A percentile compares a stretch with the other conserved stretches of the same genome.
phyloP scores from a whole-genome alignment of 2,888 invertebrate species.

The Uropetala carovei region DNA sequence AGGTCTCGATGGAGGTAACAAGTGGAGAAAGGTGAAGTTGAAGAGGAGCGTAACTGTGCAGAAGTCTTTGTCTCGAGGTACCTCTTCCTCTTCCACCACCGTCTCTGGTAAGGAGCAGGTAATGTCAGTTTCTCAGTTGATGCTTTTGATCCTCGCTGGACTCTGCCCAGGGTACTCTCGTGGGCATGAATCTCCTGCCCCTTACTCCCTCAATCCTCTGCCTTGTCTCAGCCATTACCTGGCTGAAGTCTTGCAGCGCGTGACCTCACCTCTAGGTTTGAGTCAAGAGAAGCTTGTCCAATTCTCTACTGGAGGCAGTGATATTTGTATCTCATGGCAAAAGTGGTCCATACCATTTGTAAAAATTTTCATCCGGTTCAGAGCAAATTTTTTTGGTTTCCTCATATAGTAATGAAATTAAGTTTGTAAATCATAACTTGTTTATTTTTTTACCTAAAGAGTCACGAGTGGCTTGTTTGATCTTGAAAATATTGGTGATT shows the following conservation, averaged over 20 bases:
- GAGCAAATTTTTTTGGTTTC: background rate
- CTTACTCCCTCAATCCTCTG: slow-evolving; percentile 53
- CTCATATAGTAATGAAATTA: background rate
- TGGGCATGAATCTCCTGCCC: slow-evolving; percentile 43
- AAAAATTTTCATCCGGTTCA: background rate
- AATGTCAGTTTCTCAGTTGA: slow-evolving; percentile 64
- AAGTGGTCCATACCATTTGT: background rate
- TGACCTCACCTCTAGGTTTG: slow-evolving; percentile 34
- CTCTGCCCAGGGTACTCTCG: slow-evolving; percentile 36
- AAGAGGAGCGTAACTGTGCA: slow-evolving; percentile 57
- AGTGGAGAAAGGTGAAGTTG: slow-evolving; percentile 48
- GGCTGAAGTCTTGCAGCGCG: slow-evolving; percentile 14
- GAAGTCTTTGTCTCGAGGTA: slow-evolving; percentile 59
- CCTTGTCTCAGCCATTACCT: slow-evolving; percentile 33
- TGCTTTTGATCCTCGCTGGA: slow-evolving; percentile 63
- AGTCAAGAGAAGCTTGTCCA: slow-evolving; percentile 37
- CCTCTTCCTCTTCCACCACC: slow-evolving; percentile 42
- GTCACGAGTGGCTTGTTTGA: background rate
- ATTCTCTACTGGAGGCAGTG: slow-evolving; percentile 30
- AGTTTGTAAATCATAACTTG: background rate
- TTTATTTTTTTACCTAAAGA: background rate
- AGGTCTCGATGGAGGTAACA: slow-evolving; percentile 31
- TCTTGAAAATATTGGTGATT: background rate
- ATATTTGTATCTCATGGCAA: background rate
- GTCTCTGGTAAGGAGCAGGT: slow-evolving; percentile 51